These are phyloP conservation scores for Sinohyriopsis cumingii DNA, from an alignment of 2,888 invertebrate species.

Conservation along the genomic window DNA sequence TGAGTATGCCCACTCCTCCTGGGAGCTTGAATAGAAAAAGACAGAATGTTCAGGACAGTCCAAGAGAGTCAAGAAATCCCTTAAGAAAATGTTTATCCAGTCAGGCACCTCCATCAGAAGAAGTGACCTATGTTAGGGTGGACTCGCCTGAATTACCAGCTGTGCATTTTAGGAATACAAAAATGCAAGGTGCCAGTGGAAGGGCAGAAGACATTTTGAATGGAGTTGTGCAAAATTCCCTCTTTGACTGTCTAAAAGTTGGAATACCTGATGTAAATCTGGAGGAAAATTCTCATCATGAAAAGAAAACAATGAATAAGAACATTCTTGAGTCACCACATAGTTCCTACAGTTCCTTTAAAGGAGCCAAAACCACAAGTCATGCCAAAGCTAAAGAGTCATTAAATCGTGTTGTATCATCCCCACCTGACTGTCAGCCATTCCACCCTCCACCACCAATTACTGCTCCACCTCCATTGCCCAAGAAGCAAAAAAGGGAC, in stretches of 20 bases:
- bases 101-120: conserved; percentile 46
- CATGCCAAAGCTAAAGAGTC: too few relatives aligned
- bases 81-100: conserved; percentile 55
- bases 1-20: conserved; percentile 60
- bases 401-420: not conserved
- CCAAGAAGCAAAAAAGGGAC: conserved; percentile 23
- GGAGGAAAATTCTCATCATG: conserved; percentile 24
- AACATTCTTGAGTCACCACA: conserved; percentile 3
- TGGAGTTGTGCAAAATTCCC: conserved; percentile 53
- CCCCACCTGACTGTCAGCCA: conserved; percentile 26
- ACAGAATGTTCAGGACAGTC: conserved; percentile 50
- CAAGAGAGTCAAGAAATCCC: conserved; percentile 52
- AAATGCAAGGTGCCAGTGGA: conserved; percentile 44
- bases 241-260: conserved; percentile 61
- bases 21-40: conserved; percentile 64
- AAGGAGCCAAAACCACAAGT: too few relatives aligned
- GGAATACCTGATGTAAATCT: conserved; percentile 12
- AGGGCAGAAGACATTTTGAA: conserved; percentile 26
- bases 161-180: conserved; percentile 66
- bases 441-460: conserved; percentile 25
- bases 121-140: conserved; percentile 44
- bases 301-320: conserved; percentile 22
- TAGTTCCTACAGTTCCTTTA: too few relatives aligned
- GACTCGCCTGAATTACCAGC: conserved; percentile 69
- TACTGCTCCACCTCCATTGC: conserved; percentile 29